These are phyloP conservation scores for Columba janthina DNA, from an alignment of 2,113 vertebrate species.

Conservation along the genomic window DNA sequence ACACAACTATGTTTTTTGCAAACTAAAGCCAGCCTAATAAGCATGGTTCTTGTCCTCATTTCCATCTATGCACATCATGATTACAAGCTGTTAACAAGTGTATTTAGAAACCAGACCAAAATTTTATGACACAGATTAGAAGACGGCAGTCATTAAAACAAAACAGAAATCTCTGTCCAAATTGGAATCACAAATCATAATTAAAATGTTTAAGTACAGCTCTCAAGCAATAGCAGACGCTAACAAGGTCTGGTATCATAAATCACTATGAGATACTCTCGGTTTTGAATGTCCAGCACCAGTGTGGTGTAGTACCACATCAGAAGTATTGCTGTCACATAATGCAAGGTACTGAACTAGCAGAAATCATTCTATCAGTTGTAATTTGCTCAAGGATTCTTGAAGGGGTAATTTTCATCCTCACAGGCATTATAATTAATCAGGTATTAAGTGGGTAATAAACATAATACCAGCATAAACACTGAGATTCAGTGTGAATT, in stretches of 20 bases:
- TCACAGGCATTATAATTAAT: neutral
- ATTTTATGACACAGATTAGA: slow-evolving; percentile 37
- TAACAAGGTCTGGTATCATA: slow-evolving; percentile 19
- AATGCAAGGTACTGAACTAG: neutral
- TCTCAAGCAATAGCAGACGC: slow-evolving; percentile 35
- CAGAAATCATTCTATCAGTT: neutral
- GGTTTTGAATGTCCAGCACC: neutral
- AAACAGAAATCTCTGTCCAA: slow-evolving; percentile 23
- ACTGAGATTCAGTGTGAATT: neutral
- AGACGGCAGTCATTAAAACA: slow-evolving; percentile 19
- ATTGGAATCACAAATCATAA: slow-evolving; percentile 39
- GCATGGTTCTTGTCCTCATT: slow-evolving; percentile 7
- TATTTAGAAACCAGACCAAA: slow-evolving; percentile 49
- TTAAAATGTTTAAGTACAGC: slow-evolving; percentile 21
- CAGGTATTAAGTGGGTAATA: neutral
- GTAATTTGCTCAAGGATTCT: neutral
- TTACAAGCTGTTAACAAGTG: slow-evolving; percentile 43
- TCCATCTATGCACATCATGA: slow-evolving; percentile 16
- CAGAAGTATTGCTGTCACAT: neutral
- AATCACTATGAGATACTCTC: neutral
- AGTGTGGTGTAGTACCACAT: neutral
- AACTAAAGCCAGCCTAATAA: slow-evolving; percentile 3
- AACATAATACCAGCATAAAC: neutral
- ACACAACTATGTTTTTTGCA: neutral
- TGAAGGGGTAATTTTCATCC: neutral